Evolutionary conservation across 2,888 invertebrate species (phyloP), one percentile per base, ranked within the genome.

Genomic region (Taenaris catops): DNA sequence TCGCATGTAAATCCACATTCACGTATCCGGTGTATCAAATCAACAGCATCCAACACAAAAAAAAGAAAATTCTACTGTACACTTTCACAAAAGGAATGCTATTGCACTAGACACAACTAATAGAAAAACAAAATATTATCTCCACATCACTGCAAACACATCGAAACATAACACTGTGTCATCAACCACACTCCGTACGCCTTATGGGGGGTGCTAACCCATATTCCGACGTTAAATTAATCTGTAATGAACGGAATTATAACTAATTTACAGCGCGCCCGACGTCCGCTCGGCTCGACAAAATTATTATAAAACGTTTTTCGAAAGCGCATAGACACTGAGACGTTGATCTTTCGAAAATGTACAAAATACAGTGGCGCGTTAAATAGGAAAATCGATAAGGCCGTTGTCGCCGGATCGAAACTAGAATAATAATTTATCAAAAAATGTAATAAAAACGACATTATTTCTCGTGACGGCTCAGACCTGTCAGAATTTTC

Each of bases 381-480:
- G 72, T 69, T 74, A 78, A 81, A 83, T 80, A 79, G 71, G 74
- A 84, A 83, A 83, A 84, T 80, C 83, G 83, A 84, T 83, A 76
- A 74, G 73, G 69, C 73, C 74, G 78, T 67, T 61, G 66, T 63
- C 64, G 65, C 67, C 66, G 73, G 68, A 70, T 69, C 67, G 64
- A 75, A 83, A 79, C 74, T 80, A 75, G 69, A 75, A 83, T 78
- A 75, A 78, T 75, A 76, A 81, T 84, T 84, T 81, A 84, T 83
- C 84, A 83, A 86, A 86, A 86, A 81, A 80, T 84, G 70, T 83
- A 86, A 83, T 86, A 86, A 81, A 84, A 84, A 83, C 80, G 78
- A 78, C 84, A 87, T 86, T 78, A 84, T 84, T 83, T 78, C 76
- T 72, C 64, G 70, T 78, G 75, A 78, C 79, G 67, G 75, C 63